Evolutionary conservation across 1,140 invertebrate species (phyloP), one percentile per base, ranked within the genome.

Genomic region (Eriocheir sinensis): DNA sequence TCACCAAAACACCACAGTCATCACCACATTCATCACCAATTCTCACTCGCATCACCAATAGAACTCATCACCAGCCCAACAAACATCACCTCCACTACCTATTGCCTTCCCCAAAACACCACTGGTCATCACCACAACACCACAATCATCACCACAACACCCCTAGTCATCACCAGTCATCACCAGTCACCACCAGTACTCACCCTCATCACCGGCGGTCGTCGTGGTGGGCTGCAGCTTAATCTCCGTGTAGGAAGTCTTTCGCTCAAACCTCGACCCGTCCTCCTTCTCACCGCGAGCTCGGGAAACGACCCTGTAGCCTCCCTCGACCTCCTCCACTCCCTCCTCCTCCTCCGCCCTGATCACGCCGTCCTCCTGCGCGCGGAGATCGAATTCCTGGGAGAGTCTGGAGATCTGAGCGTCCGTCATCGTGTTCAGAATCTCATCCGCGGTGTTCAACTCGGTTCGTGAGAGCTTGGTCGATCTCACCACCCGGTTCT

Each of bases 231-330:
- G 92, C 53, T 93, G 93, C 27, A 96, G 93, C 40, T 92, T 96
- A 36, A 96, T 96, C 48, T 96, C 95, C 27, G 95, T 95, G 41
- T 96, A 96, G 3, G 95, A 96, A 17, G 95, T 96, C 72, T 96
- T 96, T 34, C 95, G 86, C 53, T 41, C 95, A 89, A 94, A 93
- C 36, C 94, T 94, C 12, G 83, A n/a, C 15, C 93, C 93, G 27
- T 94, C 93, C 8, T 90, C 38, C 48, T 72, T 36, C 3, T 94
- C 95, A 4, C 38, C 93, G 3, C 79, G 32, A 0, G 91, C 90
- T 27, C 83, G 41, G 21, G 85, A 44, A 38, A 91, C 15, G 32
- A 95, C 80, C 15, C 40, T 60, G 85, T 95, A 93, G 4, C 94
- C 94, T 34, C 85, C 91, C 44, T 34, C 79, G n/a, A 92, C 6